These are phyloP conservation scores for Peucedramus taeniatus DNA, from an alignment of 2,113 vertebrate species.

Conservation along the genomic window DNA sequence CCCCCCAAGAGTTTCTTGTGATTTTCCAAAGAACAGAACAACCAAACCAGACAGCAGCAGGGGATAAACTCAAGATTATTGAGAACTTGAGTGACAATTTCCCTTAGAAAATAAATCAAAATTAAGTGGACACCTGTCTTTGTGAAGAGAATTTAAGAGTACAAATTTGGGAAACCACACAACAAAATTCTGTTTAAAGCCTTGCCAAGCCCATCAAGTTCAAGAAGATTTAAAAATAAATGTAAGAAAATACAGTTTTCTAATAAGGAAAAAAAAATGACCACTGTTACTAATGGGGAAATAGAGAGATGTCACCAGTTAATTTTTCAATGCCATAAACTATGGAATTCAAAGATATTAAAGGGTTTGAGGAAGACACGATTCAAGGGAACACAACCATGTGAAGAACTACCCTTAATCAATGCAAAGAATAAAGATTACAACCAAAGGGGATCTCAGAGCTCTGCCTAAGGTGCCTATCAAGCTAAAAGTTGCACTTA, in stretches of 20 bases:
- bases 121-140: background rate
- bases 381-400: background rate
- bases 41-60: background rate
- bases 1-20: rapidly evolving
- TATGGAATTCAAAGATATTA: background rate
- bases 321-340: background rate
- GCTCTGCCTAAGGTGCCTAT: background rate
- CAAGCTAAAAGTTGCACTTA: background rate
- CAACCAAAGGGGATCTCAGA: background rate
- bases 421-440: background rate
- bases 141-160: background rate
- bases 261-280: background rate
- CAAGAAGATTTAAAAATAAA: background rate
- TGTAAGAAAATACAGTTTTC: background rate
- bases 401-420: background rate
- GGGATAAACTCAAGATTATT: background rate
- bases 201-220: background rate
- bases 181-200: background rate
- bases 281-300: background rate
- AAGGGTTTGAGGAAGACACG: background rate
- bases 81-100: background rate
- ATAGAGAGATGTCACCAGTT: background rate
- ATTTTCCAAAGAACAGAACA: background rate
- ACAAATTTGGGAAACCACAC: rapidly evolving
- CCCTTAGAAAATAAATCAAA: background rate